Percentiles rank a stretch among this genome's conserved stretches.
Conservation (phyloP, 2,888 invertebrate species). For the Allolobophora icterica region DNA sequence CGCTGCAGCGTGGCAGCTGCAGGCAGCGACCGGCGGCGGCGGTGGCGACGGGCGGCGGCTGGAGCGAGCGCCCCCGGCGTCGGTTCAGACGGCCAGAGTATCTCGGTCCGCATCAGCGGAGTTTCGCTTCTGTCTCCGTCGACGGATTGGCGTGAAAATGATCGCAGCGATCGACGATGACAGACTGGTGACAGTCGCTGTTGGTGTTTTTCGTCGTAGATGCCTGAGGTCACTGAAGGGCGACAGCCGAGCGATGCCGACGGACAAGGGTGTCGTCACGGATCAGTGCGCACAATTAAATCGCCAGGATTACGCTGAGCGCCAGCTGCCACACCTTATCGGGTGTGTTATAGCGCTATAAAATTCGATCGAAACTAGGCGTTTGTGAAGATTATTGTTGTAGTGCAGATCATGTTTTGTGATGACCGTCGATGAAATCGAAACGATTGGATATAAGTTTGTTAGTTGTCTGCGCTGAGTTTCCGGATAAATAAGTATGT, state of each 20-base stretch:
- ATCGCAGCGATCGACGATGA: not conserved
- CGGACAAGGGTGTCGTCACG: not conserved
- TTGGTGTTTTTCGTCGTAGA: not conserved
- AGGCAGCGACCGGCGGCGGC: no score
- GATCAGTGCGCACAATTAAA: conserved; percentile 8
- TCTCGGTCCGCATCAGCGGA: not conserved
- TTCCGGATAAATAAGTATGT: not conserved
- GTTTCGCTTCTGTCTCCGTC: not conserved
- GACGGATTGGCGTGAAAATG: not conserved
- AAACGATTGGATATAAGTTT: not conserved
- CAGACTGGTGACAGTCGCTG: not conserved
- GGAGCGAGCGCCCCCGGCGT: no score
- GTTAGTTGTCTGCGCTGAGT: not conserved
- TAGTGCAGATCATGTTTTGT: not conserved
- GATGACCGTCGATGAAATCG: not conserved
- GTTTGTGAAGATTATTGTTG: not conserved
- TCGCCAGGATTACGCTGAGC: not conserved
- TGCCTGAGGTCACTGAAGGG: not conserved
- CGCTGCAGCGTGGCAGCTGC: no score
- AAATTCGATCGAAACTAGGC: not conserved
- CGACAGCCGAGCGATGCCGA: not conserved
- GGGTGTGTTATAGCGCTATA: not conserved
- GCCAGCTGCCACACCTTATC: not conserved
- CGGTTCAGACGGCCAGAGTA: not conserved
- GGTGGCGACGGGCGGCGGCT: no score